Evolutionary conservation across 1,140 invertebrate genomes (phyloP), one percentile per base, ranked within the genome.

Genomic region (Idris sp.): DNA sequence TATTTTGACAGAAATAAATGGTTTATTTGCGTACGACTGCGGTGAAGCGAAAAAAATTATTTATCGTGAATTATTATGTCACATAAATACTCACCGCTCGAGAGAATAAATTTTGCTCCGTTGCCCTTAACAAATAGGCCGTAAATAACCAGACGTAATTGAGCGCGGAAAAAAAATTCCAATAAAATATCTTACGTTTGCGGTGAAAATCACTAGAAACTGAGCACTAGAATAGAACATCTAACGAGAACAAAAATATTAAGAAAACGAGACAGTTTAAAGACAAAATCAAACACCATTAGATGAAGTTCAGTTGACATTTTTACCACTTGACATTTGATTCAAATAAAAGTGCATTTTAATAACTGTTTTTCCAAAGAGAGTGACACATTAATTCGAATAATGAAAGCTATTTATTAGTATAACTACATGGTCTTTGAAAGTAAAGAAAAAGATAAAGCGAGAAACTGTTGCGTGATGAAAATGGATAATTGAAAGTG

Each of bases 101-200:
- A 6, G 19, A 14, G 11, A 54, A 54, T 38, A 67, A 56, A 46
- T 48, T 38, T 14, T 41, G 26, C 43, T 46, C 11, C 62, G 31
- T 38, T 48, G 62, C 2, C 30, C 16, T 36, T n/a, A 33, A 51
- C 51, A 68, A 68, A 68, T 68, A 68, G 35, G 28, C 64, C 11
- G 44, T 58, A 58, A 58, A 58, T 68, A 58, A 51, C 41, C 13
- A 49, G 40, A 41, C 14, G 35, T 58, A 68, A 49, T 58, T 54
- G 43, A 2, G 2, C 19, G 19, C 19, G 6, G 19, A n/a, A n/a
- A 22, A 22, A 2, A 22, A 22, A 22, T 22, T 22, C 3, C 19
- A 22, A 22, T 22, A 22, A 22, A 22, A 2, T 22, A 2, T 22
- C 19, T 22, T 22, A 6, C 6, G 6, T 2, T 6, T 4, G 2